phyloP scores from a whole-genome alignment of 2,888 invertebrate species.

The Platerodrilus igneus region DNA sequence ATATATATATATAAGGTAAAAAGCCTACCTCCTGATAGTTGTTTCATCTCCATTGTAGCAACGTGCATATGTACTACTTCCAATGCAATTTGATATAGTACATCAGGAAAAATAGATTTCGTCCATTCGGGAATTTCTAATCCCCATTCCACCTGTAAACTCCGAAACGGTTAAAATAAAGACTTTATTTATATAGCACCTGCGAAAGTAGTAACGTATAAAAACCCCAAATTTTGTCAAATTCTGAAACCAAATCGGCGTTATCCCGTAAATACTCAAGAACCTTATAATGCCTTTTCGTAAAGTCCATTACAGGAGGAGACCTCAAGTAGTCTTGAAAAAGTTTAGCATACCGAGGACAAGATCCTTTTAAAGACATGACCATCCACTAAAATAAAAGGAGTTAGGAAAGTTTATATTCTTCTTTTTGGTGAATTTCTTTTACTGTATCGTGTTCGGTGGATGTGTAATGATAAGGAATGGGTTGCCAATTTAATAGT shows the following conservation, averaged over 20 bases:
- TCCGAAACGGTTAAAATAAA: neutral
- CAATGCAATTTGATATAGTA: slow-evolving; percentile 37
- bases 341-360: slow-evolving; percentile 1
- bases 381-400: no score
- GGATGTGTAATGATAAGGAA: slow-evolving; percentile 63
- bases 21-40: slow-evolving; percentile 33
- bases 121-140: slow-evolving; percentile 46
- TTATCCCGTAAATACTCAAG: slow-evolving; percentile 5
- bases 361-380: no score
- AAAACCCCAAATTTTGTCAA: no score
- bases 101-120: slow-evolving; percentile 37
- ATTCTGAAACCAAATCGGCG: neutral
- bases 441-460: slow-evolving; percentile 30
- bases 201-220: no score
- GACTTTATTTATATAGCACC: no score
- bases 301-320: neutral
- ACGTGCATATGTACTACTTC: slow-evolving; percentile 42
- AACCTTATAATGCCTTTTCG: neutral
- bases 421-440: no score
- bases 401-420: no score
- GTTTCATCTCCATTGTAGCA: slow-evolving; percentile 37
- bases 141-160: slow-evolving; percentile 37
- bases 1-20: no score
- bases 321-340: neutral
- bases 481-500: slow-evolving; percentile 65